Base-by-base conservation (phyloP, 2,888 invertebrate genomes). In the Eristalinus sepulchralis region DNA sequence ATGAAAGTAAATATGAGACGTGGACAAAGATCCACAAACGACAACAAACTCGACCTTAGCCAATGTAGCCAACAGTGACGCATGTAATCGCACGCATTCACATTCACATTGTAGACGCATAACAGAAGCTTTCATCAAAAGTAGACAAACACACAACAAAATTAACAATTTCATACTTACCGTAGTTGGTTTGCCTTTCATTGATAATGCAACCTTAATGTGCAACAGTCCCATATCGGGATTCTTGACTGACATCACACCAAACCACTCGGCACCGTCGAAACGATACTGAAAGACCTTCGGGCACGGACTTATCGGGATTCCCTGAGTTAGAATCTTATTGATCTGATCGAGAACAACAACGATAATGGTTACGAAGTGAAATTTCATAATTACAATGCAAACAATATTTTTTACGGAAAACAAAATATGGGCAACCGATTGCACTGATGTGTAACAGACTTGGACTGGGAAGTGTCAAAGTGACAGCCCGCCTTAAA, bases 181-280 rank as follows among this genome's bases (percentile, higher is more conserved):
- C 85, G 91, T 91, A 20, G 90, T 89, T 47, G 91, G 91, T 79
- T 91, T 91, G 9, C 91, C 92, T 0, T 90, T 88, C 89, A 92
- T 90, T 0, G 92, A 91, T 20, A 92, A 89, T n/a, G 90, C 90
- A 2, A 92, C 89, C 34, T 90, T 90, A 6, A 92, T 88, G 53
- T 91, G 90, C 9, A 92, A 88, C 9, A 89, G 90, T 2, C 88
- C 89, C 22, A 89, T 88, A 20, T 90, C 89, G 10, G 91, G 90
- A 89, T 91, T 91, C 5, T 91, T 90, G 1, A 94, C 90, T 57
- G 91, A 90, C 24, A 94, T 89, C 31, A 92, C 78, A 5, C 94
- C 94, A 88, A 92, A 92, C 89, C 94, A 91, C 66, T 92, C 90
- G 2, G 89, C 89, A 6, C 92, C 92, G 86, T 93, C 93, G 82